Evolutionary conservation across 1,140 invertebrate species (phyloP), one percentile per base, ranked within the genome.

Genomic region (Ceratina japonica): DNA sequence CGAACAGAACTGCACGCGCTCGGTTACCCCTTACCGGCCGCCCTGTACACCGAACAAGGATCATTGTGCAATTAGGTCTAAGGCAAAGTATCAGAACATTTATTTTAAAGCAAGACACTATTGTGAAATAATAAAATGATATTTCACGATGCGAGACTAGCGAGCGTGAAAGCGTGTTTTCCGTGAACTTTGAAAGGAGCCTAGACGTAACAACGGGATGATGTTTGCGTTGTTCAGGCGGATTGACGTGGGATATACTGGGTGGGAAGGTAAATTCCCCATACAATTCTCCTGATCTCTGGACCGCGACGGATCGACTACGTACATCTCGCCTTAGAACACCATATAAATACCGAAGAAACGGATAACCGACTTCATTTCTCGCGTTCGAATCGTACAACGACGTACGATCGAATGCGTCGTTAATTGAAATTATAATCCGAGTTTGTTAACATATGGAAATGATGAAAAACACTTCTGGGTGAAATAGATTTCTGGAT

Each of bases 241-340:
- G 75, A 89, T 86, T 86, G 81, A 84, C 73, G 70, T 84, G 81
- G 81, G 82, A 52, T 79, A 61, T 70, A 54, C 44, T 58, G 59
- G 37, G 27, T 63, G 62, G 56, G 49, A 80, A 52, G 27, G 83
- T 62, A 79, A 87, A 90, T 87, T 90, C 87, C 89, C 89, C 71
- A 76, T 88, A 80, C 88, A 89, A 89, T 89, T 79, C 81, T 66
- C 61, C 52, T 52, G 81, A 75, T 86, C 84, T 74, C 78, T 81
- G 78, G 75, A 84, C 80, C 82, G 79, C 81, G 64, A 86, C 83
- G 54, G 56, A 18, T 63, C 69, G 68, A 69, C 62, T 27, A 15
- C 37, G 49, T 37, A 58, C 52, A 70, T 75, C 16, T 54, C 51
- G 51, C 22, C 2, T 8, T 22, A 18, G n/a, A 61, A 44, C 59